Percentiles rank a stretch among this genome's conserved stretches.
phyloP scores from a whole-genome alignment of 2,888 invertebrate species.

The Fissipunctia ypsillon region DNA sequence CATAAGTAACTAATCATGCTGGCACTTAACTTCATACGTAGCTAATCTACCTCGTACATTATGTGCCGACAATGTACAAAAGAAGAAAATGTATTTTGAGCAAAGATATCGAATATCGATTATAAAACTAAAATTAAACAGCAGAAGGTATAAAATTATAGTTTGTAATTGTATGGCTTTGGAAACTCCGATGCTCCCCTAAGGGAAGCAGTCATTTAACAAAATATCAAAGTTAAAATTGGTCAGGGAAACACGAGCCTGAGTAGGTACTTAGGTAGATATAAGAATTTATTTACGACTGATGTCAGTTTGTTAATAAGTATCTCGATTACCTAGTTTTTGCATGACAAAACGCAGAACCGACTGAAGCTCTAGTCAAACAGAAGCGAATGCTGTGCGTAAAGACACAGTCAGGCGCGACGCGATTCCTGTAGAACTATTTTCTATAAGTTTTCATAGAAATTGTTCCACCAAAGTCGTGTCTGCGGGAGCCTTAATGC shows the following conservation, averaged over 20 bases:
- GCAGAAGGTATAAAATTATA: not conserved
- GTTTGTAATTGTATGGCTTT: conserved; percentile 2
- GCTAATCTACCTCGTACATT: not conserved
- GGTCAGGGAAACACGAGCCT: not conserved
- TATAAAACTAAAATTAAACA: not conserved
- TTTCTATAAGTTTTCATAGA: no score
- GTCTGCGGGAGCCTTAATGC: no score
- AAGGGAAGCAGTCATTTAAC: conserved; percentile 33
- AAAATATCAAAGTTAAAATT: conserved; percentile 45
- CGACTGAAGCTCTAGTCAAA: no score
- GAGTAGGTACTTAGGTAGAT: not conserved
- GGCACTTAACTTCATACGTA: no score
- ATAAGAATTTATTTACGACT: not conserved
- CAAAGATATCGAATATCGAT: not conserved
- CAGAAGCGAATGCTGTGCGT: no score
- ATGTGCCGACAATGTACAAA: not conserved
- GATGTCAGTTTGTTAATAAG: no score
- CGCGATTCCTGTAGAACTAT: no score
- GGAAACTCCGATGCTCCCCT: not conserved
- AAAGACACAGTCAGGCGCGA: no score
- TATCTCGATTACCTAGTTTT: no score
- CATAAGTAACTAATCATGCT: no score
- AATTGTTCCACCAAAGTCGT: no score
- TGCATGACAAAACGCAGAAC: no score
- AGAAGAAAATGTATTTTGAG: not conserved